Base-by-base conservation (phyloP, 2,113 vertebrate species). In the Dasyurus viverrinus region DNA sequence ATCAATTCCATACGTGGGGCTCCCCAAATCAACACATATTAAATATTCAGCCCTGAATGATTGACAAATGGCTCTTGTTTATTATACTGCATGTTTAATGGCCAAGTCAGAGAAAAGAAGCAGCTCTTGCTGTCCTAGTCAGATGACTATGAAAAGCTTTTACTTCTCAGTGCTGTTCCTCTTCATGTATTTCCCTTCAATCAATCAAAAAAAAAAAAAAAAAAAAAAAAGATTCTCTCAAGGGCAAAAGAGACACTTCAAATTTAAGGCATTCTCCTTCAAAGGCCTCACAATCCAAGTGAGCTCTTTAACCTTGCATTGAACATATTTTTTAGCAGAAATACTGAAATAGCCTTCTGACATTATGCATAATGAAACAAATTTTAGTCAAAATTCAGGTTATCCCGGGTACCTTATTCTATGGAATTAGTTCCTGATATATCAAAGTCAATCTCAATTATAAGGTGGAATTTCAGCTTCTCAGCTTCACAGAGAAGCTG, bases 381-480 rank as follows among this genome's bases (percentile, higher is more conserved):
- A 53, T 36, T 90, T 68, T 50, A 89, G 23, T 24, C 54, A 54
- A 54, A 92, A 60, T 42, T n/a, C 22, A 60, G 23, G 76, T 60
- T 94, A 50, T 91, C 94, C 91, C 94, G 36, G 48, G 94, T 23
- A 76, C 91, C 53, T 84, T 91, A 53, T 53, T 76, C 30, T 91
- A 89, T 48, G 8, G 53, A 19, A 6, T 92, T 91, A 53, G 89
- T 53, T 89, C 84, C 50, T 11, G 54, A 95, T 91, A 94, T 1
- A 7, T 92, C 68, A 68, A 53, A 90, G 60, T 90, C 48, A 54
- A 52, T 27, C 55, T 57, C 16, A 36, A 14, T 57, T 93, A 53
- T 53, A 53, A 90, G 3, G 30, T 68, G 3, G n/a, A n/a, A n/a
- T n/a, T n/a, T n/a, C n/a, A n/a, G n/a, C n/a, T n/a, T n/a, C n/a